Conservation (phyloP, 1,140 invertebrate species). For the Diabrotica virgifera region DNA sequence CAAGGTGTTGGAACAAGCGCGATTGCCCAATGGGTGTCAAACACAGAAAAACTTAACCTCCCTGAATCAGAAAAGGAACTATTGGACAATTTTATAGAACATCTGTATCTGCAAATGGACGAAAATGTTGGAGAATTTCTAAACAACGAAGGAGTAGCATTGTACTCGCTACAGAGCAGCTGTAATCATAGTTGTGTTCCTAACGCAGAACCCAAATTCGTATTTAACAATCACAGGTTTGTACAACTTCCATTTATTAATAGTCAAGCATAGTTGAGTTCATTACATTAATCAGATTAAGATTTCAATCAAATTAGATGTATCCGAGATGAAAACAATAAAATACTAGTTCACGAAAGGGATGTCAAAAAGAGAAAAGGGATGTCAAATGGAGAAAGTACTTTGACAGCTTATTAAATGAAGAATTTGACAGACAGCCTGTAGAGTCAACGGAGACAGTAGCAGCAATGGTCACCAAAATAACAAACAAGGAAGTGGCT, state of each 20-base stretch:
- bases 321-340: too few species aligned
- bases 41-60: slow-evolving; percentile 66
- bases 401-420: too few species aligned
- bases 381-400: too few species aligned
- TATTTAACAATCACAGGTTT: slow-evolving; percentile 70
- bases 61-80: slow-evolving; percentile 63
- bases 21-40: slow-evolving; percentile 80
- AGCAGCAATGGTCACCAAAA: too few species aligned
- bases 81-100: slow-evolving; percentile 74
- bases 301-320: too few species aligned
- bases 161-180: slow-evolving; percentile 81
- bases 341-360: too few species aligned
- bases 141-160: slow-evolving; percentile 89
- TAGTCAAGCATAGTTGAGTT: too few species aligned
- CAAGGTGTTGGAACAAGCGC: slow-evolving; percentile 93
- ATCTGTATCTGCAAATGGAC: slow-evolving; percentile 80
- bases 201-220: slow-evolving; percentile 83
- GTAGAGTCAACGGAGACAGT: too few species aligned
- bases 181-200: slow-evolving; percentile 92
- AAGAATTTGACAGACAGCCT: too few species aligned
- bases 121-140: slow-evolving; percentile 83
- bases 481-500: too few species aligned
- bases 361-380: too few species aligned
- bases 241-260: slow-evolving; percentile 37
- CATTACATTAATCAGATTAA: too few species aligned